A percentile compares a stretch with the other conserved stretches of the same genome.
Evolutionary conservation across 2,797 vertebrate genomes (phyloP).

Genomic region (Leuciscus waleckii): DNA sequence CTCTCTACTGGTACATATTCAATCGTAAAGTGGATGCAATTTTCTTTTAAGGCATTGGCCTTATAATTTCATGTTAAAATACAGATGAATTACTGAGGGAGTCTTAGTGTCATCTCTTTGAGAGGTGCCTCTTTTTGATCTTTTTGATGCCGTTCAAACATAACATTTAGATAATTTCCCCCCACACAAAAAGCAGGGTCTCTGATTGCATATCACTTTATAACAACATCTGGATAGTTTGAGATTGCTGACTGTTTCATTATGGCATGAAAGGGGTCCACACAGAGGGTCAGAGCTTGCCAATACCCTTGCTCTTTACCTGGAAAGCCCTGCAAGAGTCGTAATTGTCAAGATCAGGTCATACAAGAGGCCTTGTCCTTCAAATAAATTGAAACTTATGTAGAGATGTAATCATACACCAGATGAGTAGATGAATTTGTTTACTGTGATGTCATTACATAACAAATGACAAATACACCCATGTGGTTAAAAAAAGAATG

Average conservation of each 20-base stretch:
- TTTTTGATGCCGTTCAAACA: not conserved
- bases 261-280: constrained; percentile 22
- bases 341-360: not conserved
- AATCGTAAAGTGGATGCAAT: constrained; percentile 58
- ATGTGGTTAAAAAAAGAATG: constrained; percentile 7
- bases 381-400: constrained; percentile 25
- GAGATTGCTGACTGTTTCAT: constrained; percentile 12
- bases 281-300: constrained; percentile 21
- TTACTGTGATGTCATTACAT: constrained; percentile 43
- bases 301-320: not conserved
- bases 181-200: not conserved
- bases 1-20: constrained; percentile 59
- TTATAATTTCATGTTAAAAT: constrained; percentile 63
- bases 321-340: not conserved
- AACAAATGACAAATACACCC: constrained; percentile 34
- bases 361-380: constrained; percentile 14
- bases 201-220: constrained; percentile 26
- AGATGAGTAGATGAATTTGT: constrained; percentile 33
- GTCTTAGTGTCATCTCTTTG: not conserved
- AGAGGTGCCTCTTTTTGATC: constrained; percentile 10
- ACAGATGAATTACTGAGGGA: not conserved
- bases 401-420: constrained; percentile 34
- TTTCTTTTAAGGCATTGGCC: constrained; percentile 65
- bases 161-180: not conserved
- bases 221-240: not conserved